A percentile compares a stretch with the other conserved stretches of the same genome.
phyloP scores from a whole-genome alignment of 2,113 vertebrate genomes.

The Lasiurus cinereus region DNA sequence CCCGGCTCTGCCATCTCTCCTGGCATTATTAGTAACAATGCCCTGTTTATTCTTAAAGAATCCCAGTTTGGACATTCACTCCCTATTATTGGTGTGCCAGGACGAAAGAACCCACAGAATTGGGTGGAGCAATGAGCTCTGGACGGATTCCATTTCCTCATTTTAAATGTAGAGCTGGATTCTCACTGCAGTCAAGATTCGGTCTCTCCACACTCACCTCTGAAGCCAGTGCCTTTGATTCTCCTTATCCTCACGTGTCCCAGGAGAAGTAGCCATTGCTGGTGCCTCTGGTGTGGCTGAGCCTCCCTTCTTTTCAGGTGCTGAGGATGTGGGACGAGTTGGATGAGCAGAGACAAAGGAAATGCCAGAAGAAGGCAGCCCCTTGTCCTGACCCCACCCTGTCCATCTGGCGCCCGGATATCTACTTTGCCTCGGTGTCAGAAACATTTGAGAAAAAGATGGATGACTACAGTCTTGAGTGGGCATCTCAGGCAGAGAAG shows the following conservation, averaged over 20 bases:
- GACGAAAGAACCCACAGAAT: neutral
- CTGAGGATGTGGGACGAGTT: conserved; percentile 91
- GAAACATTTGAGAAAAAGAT: conserved; percentile 93
- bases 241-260: neutral
- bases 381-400: conserved; percentile 94
- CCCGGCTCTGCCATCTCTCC: neutral
- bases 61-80: neutral
- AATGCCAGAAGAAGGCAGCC: conserved; percentile 90
- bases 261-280: neutral
- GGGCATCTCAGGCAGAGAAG: conserved; percentile 74
- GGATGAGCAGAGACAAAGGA: conserved; percentile 87
- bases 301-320: conserved; percentile 85
- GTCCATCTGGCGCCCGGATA: conserved; percentile 91
- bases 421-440: conserved; percentile 95
- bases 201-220: neutral
- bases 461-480: conserved; percentile 87
- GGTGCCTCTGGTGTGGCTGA: neutral
- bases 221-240: neutral
- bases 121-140: accelerated
- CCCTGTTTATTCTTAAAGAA: neutral
- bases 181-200: neutral
- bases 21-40: neutral
- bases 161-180: neutral
- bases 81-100: neutral
- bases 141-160: accelerated